Base-by-base conservation (phyloP, 2,797 vertebrate species). In the Microctenopoma steveboyesi region DNA sequence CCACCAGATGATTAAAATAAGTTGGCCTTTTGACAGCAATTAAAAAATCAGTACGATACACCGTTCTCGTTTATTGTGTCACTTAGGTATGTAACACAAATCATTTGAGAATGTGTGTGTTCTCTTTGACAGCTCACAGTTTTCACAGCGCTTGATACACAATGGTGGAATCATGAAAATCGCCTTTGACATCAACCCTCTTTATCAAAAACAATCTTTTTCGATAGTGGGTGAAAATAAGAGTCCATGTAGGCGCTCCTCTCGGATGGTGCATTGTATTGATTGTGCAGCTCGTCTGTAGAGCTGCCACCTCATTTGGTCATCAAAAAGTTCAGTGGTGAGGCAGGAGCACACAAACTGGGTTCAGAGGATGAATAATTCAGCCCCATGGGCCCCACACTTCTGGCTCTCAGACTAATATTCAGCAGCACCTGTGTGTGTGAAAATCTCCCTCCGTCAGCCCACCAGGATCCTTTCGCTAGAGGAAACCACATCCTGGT, bases 391-490 rank as follows among this genome's bases (percentile, higher is more conserved):
- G 65, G 84, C 88, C 90, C 90, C 91, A 79, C 88, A 81, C 72
- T 86, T 90, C 92, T 91, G 86, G 64, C 86, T 80, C 65, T 63
- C 5, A 90, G 83, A 89, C 90, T 90, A 92, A 89, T 92, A 88
- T 94, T 93, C 94, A 93, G 89, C 94, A 95, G 92, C 92, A 89
- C 87, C 87, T 85, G 86, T 83, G 78, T 77, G 81, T 84, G 70
- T 85, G 77, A 80, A 83, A 82, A 58, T 70, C 79, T 59, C 50
- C 61, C 64, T 50, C 63, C 69, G 68, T 87, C 88, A 87, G 90
- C 86, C 60, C 65, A 74, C 79, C 91, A 88, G 89, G 85, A 89
- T 80, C 3, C 73, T 87, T 62, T 86, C 60, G 74, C 70, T 28
- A 55, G 69, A 82, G 82, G 51, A 69, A 71, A 76, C 66, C 79